Evolutionary conservation across 2,888 invertebrate genomes (phyloP).

Genomic region (Vandiemenella viatica): DNA sequence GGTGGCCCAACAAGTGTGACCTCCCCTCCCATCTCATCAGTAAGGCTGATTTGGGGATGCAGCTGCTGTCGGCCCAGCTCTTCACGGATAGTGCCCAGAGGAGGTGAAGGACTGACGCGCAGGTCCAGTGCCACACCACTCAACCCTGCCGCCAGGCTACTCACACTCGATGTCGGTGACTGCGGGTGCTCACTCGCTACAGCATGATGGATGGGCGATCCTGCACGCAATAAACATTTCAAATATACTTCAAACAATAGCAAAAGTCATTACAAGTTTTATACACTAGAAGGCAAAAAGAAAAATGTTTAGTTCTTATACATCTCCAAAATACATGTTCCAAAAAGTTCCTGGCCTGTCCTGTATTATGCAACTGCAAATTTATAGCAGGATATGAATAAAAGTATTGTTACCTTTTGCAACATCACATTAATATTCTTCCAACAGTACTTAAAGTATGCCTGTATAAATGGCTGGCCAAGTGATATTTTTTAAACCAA

Average conservation of each 20-base stretch:
- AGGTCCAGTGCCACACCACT: conserved; percentile 39
- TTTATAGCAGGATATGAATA: too few species aligned
- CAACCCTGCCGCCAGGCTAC: conserved; percentile 47
- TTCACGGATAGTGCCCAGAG: conserved; percentile 65
- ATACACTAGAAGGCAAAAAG: conserved; percentile 5
- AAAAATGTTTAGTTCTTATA: too few species aligned
- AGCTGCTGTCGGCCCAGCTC: conserved; percentile 31
- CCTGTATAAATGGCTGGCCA: too few species aligned
- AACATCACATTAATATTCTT: too few species aligned
- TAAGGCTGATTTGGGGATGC: conserved; percentile 81
- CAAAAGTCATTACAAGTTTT: not conserved
- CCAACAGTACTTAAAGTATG: too few species aligned
- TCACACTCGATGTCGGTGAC: conserved; percentile 25
- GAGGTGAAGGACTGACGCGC: conserved; percentile 18
- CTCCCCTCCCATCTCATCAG: conserved; percentile 78
- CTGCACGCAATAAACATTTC: conserved; percentile 25
- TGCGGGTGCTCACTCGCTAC: conserved; percentile 25
- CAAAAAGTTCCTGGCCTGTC: too few species aligned
- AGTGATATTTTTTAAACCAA: too few species aligned
- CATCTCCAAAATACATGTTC: too few species aligned
- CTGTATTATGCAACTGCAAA: too few species aligned
- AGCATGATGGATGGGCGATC: conserved; percentile 44
- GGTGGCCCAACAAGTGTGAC: conserved; percentile 58
- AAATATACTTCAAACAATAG: not conserved
- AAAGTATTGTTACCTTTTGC: too few species aligned